Evolutionary conservation across 2,113 vertebrate species (phyloP), one percentile per base, ranked within the genome.

Genomic region (Bothrops jararaca): DNA sequence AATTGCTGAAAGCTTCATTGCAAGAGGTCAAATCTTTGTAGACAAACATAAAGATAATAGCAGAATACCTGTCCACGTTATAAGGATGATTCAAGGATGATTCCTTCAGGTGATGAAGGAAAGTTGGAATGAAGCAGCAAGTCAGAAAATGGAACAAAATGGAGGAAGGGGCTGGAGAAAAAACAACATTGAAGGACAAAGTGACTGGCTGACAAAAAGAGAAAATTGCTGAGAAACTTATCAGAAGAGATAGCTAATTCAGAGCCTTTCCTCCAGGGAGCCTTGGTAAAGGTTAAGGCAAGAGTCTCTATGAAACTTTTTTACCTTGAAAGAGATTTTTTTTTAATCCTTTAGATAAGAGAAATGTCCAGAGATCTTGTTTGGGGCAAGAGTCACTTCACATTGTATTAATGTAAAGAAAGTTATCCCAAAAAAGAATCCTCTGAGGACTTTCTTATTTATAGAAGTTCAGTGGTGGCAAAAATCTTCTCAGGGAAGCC

Each of bases 71-170:
- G 34, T 29, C 26, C 86, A 39, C 5, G 29, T 20, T 58, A 34
- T 13, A 45, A 39, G 39, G 39, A 91, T 48, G 50, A 92, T 89
- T 92, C 64, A 92, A 50, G 91, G 52, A 39, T 50, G 48, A 50
- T 9, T 50, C 48, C 9, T 50, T 50, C 69, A 53, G n/a, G 34
- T 45, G 52, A 52, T 2, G n/a, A 54, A n/a, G 90, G 54, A 90
- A 85, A 91, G 90, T 91, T 91, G 91, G 91, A 45, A 64, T 20
- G 34, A 93, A 93, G 57, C 26, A 12, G 52, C 80, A 89, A 45
- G 87, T 80, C 85, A 88, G 88, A 87, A 58, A 56, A 18, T 56
- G 85, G 92, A 91, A 89, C 91, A 85, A 92, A 64, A 74, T 2
- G 8, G 39, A 86, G 85, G 89, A 89, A 87, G 87, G 42, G 20